Evolutionary conservation across 2,888 invertebrate species (phyloP).

Genomic region (Campoplex nolae): DNA sequence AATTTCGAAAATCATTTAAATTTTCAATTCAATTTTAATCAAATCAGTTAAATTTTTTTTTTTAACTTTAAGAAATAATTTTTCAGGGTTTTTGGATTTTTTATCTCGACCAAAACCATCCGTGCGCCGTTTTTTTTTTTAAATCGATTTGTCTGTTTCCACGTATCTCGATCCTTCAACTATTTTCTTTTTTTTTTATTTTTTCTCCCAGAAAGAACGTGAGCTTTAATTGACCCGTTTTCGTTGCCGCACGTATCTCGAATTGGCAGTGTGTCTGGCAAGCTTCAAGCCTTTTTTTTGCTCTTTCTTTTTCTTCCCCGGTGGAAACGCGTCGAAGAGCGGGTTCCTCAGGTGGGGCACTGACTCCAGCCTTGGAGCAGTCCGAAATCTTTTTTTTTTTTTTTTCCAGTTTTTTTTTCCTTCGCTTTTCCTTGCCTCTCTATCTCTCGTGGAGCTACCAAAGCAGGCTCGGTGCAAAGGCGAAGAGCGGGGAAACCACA

Average conservation of each 20-base stretch:
- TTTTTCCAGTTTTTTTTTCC: background rate
- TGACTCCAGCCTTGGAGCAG: background rate
- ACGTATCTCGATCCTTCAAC: background rate
- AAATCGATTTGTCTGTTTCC: background rate
- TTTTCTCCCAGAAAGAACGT: slow-evolving; percentile 64
- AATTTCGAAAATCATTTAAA: background rate
- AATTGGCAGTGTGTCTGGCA: slow-evolving; percentile 43
- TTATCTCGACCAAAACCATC: no score
- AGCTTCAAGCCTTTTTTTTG: background rate
- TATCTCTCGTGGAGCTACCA: background rate
- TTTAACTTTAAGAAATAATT: no score
- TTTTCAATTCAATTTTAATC: no score
- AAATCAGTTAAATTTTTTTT: no score
- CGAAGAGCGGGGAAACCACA: no score
- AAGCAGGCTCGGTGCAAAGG: no score
- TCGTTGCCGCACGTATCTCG: slow-evolving; percentile 66
- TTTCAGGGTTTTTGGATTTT: no score
- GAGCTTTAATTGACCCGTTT: slow-evolving; percentile 79
- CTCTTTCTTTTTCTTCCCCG: background rate
- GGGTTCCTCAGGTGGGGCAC: background rate
- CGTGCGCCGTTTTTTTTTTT: background rate
- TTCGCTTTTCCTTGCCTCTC: background rate
- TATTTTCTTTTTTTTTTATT: slow-evolving; percentile 27
- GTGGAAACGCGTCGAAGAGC: slow-evolving; percentile 1
- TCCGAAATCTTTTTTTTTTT: background rate